These are phyloP conservation scores for Lacerta bilineata DNA, from an alignment of 2,797 vertebrate species.

Conservation along the genomic window DNA sequence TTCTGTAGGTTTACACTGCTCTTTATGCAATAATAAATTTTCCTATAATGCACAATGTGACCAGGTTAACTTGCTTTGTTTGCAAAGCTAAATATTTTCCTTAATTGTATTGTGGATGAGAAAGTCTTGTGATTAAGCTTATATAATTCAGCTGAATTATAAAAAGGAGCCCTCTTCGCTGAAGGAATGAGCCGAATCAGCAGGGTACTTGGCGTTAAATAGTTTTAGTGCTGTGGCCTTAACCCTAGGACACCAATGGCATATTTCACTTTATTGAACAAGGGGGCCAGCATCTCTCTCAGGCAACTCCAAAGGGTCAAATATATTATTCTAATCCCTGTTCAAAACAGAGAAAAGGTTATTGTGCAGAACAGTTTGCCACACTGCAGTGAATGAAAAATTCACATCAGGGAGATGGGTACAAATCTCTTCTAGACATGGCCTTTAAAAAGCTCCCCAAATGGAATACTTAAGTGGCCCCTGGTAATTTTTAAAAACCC, in stretches of 20 bases:
- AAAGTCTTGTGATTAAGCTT: slow-evolving; percentile 80
- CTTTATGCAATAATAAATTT: slow-evolving; percentile 97
- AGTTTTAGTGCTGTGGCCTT: slow-evolving; percentile 83
- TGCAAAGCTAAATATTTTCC: slow-evolving; percentile 84
- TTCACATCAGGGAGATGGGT: slow-evolving; percentile 81
- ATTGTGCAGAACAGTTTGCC: slow-evolving; percentile 80
- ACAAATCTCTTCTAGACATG: slow-evolving; percentile 84
- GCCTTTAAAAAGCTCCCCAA: slow-evolving; percentile 85
- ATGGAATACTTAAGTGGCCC: slow-evolving; percentile 84
- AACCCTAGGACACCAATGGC: slow-evolving; percentile 82
- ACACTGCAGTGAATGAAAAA: slow-evolving; percentile 82
- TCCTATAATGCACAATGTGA: slow-evolving; percentile 86
- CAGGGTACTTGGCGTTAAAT: slow-evolving; percentile 78
- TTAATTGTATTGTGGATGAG: slow-evolving; percentile 78
- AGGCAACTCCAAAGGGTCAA: slow-evolving; percentile 84
- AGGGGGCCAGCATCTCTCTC: slow-evolving; percentile 81
- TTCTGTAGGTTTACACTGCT: slow-evolving; percentile 98
- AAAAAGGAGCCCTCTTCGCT: slow-evolving; percentile 47
- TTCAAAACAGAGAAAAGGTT: slow-evolving; percentile 87
- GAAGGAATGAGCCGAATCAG: slow-evolving; percentile 75
- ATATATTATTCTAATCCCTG: slow-evolving; percentile 88
- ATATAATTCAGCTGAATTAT: slow-evolving; percentile 71
- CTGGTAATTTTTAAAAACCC: slow-evolving; percentile 77
- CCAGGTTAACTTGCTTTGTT: slow-evolving; percentile 84
- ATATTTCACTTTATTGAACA: slow-evolving; percentile 86